A percentile compares a stretch with the other conserved stretches of the same genome.
phyloP scores from a whole-genome alignment of 2,888 invertebrate genomes.

The Diachrysia chrysitis region DNA sequence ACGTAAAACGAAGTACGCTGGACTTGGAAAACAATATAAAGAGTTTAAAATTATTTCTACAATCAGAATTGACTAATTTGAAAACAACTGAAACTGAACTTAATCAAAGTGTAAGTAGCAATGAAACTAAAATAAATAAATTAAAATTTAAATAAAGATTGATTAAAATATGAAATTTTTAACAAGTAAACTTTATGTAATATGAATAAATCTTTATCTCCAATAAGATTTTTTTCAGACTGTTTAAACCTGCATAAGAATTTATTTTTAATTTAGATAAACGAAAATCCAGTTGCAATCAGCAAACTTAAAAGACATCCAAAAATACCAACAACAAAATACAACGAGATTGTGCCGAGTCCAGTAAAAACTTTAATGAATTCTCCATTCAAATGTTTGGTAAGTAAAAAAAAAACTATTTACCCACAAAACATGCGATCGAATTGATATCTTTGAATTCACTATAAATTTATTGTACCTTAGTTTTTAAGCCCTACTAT shows the following conservation, averaged over 20 bases:
- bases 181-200: no score
- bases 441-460: no score
- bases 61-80: conserved; percentile 65
- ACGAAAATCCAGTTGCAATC: conserved; percentile 44
- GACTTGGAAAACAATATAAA: conserved; percentile 75
- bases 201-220: no score
- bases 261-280: conserved; percentile 50
- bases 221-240: neutral
- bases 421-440: no score
- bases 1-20: conserved; percentile 73
- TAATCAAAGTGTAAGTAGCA: conserved; percentile 62
- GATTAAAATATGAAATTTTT: no score
- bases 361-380: conserved; percentile 78
- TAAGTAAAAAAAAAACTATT: conserved; percentile 57
- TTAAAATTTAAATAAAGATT: no score
- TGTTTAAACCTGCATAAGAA: neutral
- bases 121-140: no score
- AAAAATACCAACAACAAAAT: conserved; percentile 64
- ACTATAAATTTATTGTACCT: no score
- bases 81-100: conserved; percentile 66
- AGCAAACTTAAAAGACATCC: conserved; percentile 48
- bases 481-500: no score
- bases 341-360: conserved; percentile 77
- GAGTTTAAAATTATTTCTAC: conserved; percentile 67
- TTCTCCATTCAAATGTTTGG: conserved; percentile 77